phyloP scores from a whole-genome alignment of 1,140 invertebrate genomes.

The Brachionus angularis region DNA sequence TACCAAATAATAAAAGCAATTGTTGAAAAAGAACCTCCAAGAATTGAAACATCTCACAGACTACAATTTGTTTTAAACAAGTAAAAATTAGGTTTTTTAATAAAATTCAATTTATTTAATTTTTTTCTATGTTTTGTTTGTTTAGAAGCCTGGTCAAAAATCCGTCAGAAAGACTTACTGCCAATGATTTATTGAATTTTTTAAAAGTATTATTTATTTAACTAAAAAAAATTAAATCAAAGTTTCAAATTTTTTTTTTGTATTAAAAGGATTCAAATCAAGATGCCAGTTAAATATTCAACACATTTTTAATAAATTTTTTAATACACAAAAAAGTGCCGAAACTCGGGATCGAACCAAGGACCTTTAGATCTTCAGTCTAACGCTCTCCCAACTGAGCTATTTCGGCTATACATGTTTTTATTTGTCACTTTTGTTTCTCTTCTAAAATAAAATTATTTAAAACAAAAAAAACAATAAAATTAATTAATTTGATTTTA shows the following conservation, averaged over 20 bases:
- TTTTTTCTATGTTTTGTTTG: background rate
- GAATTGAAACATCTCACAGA: constrained; percentile 18
- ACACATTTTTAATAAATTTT: background rate
- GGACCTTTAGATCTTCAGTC: background rate
- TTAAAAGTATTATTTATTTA: too few relatives aligned
- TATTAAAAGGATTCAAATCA: background rate
- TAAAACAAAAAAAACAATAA: too few relatives aligned
- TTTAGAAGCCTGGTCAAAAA: background rate
- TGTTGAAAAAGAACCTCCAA: constrained; percentile 29
- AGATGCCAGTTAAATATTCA: background rate
- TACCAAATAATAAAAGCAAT: constrained; percentile 26
- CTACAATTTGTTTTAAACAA: constrained; percentile 35
- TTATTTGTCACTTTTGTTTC: background rate
- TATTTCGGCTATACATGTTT: constrained; percentile 1
- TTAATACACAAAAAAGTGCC: background rate
- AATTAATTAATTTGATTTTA: too few relatives aligned
- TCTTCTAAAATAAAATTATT: background rate
- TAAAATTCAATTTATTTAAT: background rate
- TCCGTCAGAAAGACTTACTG: background rate
- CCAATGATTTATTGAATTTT: background rate
- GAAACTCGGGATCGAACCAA: background rate
- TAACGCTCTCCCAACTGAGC: background rate
- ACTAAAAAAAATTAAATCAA: too few relatives aligned
- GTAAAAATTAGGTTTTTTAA: background rate
- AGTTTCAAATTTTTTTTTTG: background rate